phyloP scores from a whole-genome alignment of 2,797 vertebrate species.

The Hapalemur alaotrensis region DNA sequence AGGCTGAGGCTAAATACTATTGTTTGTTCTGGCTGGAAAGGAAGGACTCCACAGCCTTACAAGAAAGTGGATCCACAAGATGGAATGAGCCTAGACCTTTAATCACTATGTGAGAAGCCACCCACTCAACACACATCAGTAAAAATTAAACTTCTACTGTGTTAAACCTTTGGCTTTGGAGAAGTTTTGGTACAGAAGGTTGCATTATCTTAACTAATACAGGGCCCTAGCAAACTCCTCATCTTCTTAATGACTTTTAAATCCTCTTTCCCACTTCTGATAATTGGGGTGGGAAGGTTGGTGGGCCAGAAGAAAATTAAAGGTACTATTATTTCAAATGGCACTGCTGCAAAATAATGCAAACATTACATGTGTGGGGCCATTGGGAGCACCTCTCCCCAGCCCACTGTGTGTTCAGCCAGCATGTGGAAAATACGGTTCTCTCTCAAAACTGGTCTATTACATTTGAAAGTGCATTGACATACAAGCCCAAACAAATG shows the following conservation, averaged over 20 bases:
- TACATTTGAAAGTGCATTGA: neutral
- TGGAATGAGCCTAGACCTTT: neutral
- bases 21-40: neutral
- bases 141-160: neutral
- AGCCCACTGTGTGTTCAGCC: neutral
- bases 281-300: neutral
- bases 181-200: neutral
- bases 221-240: neutral
- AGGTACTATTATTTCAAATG: neutral
- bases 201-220: neutral
- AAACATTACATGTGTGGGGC: neutral
- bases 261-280: neutral
- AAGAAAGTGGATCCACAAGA: neutral
- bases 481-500: neutral
- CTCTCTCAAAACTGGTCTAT: neutral
- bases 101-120: neutral
- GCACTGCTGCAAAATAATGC: neutral
- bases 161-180: neutral
- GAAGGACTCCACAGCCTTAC: neutral
- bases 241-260: neutral
- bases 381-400: neutral
- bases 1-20: neutral
- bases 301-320: neutral
- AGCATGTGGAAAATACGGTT: neutral
- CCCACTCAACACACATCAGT: too few relatives aligned